Base-by-base conservation (phyloP, 2,797 vertebrate species). In the Epinephelus awoara region DNA sequence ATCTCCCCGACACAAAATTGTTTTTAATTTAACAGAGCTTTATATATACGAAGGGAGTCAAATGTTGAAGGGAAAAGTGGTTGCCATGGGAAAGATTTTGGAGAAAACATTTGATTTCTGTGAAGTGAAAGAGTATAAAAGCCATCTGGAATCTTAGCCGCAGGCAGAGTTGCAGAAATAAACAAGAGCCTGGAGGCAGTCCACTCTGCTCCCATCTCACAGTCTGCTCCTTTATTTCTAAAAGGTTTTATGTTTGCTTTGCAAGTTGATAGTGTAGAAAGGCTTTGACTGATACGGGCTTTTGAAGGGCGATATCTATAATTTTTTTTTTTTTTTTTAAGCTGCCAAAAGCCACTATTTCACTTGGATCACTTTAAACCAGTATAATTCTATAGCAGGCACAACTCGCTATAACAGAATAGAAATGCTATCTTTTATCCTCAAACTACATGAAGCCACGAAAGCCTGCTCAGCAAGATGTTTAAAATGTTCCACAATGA, bases 161-260 rank as follows among this genome's bases (percentile, higher is more conserved):
- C 85, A 70, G 90, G 91, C 89, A 83, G 65, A 86, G 91, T 72
- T 84, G 79, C 84, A 87, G 79, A 93, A 94, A 91, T 91, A 91
- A 92, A 93, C 91, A 85, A 85, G 83, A 86, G 92, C 92, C 93
- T 84, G 64, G 70, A 90, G 93, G 88, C 87, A 86, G 86, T 83
- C 82, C 58, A 55, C 82, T 88, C 79, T 80, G 81, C 84, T 85
- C 59, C 67, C 68, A 51, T 85, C 77, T 73, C 58, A 63, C 82
- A 80, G 73, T 80, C 77, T 87, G 74, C 80, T 77, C 79, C 38
- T 62, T 85, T 73, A 57, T 83, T 85, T 86, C 63, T 54, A 49
- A 89, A 83, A 70, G 50, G 34, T 71, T 90, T 90, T 42, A 81
- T 85, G 79, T 91, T 84, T 83, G 55, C 56, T 82, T 67, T 80